Percentiles rank a stretch among this genome's conserved stretches.
These are phyloP conservation scores for Nettapus auritus DNA, from an alignment of 2,113 vertebrate species.

Conservation along the genomic window DNA sequence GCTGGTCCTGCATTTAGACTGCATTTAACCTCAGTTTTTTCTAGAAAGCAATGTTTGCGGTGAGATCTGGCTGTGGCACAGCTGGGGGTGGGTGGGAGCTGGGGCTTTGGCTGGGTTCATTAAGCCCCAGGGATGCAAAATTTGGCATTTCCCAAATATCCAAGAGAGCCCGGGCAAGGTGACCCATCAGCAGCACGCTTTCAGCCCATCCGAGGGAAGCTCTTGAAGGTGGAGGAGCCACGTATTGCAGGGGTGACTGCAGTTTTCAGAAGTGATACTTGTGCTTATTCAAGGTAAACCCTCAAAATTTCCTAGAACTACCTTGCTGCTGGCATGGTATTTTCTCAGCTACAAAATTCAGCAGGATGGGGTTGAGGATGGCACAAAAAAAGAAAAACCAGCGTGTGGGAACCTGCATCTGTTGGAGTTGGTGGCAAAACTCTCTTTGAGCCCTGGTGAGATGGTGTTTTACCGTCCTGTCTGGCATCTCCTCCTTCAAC, in stretches of 20 bases:
- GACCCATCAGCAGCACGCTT: not conserved
- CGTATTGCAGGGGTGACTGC: not conserved
- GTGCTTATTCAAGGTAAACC: not conserved
- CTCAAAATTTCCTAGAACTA: not conserved
- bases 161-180: not conserved
- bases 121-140: not conserved
- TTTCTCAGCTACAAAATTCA: not conserved
- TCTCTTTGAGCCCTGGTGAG: fast-evolving
- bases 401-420: not conserved
- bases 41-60: not conserved
- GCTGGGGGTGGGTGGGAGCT: not conserved
- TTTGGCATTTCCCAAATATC: not conserved
- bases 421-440: not conserved
- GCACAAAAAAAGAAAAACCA: not conserved
- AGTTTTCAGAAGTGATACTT: not conserved
- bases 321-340: not conserved
- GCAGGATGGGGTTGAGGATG: not conserved
- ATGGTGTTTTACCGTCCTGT: not conserved
- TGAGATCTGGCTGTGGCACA: not conserved
- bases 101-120: fast-evolving
- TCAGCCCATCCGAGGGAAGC: not conserved
- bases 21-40: fast-evolving
- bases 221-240: not conserved
- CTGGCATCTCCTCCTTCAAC: not conserved
- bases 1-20: not conserved